Conservation (phyloP, 1,140 invertebrate genomes). For the Drosophila arizonae region DNA sequence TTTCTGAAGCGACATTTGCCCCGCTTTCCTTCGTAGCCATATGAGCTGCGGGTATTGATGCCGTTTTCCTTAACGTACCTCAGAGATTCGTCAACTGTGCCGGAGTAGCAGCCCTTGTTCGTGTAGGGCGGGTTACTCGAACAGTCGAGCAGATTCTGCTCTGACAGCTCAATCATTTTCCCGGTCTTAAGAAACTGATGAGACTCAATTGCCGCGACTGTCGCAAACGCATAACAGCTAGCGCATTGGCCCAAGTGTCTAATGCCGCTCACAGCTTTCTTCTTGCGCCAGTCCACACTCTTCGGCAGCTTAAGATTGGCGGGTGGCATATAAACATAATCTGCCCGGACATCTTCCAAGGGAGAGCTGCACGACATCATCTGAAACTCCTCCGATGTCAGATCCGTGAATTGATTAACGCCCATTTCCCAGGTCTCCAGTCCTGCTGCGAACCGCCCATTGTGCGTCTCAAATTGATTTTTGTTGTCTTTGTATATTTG, state of each 20-base stretch:
- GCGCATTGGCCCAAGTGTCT: slow-evolving; percentile 95
- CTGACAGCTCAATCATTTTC: slow-evolving; percentile 90
- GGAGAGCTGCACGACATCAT: slow-evolving; percentile 78
- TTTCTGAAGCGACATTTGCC: slow-evolving; percentile 78
- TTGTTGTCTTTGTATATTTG: slow-evolving; percentile 93
- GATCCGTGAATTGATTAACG: slow-evolving; percentile 91
- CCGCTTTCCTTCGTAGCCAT: slow-evolving; percentile 88
- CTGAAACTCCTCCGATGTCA: slow-evolving; percentile 91
- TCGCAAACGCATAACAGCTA: slow-evolving; percentile 95
- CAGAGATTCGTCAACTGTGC: slow-evolving; percentile 89
- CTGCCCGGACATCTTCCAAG: slow-evolving; percentile 44
- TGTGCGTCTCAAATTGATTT: slow-evolving; percentile 91
- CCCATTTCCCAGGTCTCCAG: slow-evolving; percentile 86
- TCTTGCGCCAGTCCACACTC: slow-evolving; percentile 91
- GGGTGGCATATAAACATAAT: slow-evolving; percentile 86
- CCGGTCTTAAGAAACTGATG: slow-evolving; percentile 86
- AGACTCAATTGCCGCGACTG: slow-evolving; percentile 92
- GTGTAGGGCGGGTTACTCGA: slow-evolving; percentile 86
- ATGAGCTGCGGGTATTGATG: slow-evolving; percentile 88
- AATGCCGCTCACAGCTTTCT: slow-evolving; percentile 93
- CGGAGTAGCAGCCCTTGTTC: slow-evolving; percentile 93
- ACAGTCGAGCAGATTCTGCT: slow-evolving; percentile 96
- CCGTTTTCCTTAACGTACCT: slow-evolving; percentile 90
- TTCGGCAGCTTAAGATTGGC: slow-evolving; percentile 88
- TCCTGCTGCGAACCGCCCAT: slow-evolving; percentile 87